Evolutionary conservation across 2,113 vertebrate genomes (phyloP).

Genomic region (Cinclus mexicanus): DNA sequence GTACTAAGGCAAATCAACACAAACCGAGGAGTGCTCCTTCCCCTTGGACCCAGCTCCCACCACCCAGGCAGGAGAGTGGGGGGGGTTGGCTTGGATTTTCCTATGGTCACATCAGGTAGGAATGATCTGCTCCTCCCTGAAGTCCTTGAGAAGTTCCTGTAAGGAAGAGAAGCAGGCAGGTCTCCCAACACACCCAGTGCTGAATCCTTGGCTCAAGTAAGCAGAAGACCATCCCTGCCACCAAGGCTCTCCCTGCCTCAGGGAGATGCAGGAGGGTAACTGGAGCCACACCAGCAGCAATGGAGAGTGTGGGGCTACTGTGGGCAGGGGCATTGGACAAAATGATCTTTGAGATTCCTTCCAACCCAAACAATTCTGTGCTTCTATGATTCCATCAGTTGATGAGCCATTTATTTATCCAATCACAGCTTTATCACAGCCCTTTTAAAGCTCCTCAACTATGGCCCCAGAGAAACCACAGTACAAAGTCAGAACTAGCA

Average conservation of each 20-base stretch:
- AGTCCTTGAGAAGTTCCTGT: not conserved
- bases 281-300: not conserved
- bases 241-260: not conserved
- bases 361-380: not conserved
- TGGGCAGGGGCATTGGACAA: not conserved
- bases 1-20: not conserved
- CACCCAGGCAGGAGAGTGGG: not conserved
- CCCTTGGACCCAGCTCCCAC: not conserved
- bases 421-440: not conserved
- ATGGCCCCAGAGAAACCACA: not conserved
- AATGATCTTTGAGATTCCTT: not conserved
- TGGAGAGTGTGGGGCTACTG: rapidly evolving
- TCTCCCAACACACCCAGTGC: not conserved
- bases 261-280: not conserved
- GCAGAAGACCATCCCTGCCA: not conserved
- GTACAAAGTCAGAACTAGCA: not conserved
- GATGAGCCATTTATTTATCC: not conserved
- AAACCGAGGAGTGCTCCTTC: not conserved
- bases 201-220: not conserved
- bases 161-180: not conserved
- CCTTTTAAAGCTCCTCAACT: not conserved
- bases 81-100: not conserved
- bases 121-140: not conserved
- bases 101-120: not conserved
- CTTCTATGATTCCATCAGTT: not conserved